Base-by-base conservation (phyloP, 2,113 vertebrate genomes). In the Cheirogaleus medius region DNA sequence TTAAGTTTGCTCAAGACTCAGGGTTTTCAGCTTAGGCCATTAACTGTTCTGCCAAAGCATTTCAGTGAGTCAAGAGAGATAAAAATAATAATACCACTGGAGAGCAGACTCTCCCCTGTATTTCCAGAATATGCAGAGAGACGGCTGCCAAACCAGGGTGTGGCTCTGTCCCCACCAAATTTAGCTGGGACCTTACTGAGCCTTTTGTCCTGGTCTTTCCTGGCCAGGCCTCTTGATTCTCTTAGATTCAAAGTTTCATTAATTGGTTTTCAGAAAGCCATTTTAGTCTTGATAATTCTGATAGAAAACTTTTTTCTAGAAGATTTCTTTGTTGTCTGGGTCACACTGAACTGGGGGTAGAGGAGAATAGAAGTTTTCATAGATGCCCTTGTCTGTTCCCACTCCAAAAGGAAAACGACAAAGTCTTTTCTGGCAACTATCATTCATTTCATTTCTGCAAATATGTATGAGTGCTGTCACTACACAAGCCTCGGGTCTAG, bases 241-340 rank as follows among this genome's bases (percentile, higher is more conserved):
- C 49, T 80, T 69, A 47, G 54, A 29, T 12, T 82, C 39, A 6
- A 23, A 13, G 0, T 92, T 47, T 81, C 47, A 58, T 37, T 58
- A 37, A 25, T 13, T 90, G 14, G 58, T 66, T 95, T 64, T 52
- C 76, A 95, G 44, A 87, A 92, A 95, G 10, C 37, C 49, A n/a
- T 37, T 44, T 15, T 12, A 18, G 21, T 49, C 18, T 82, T 18
- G 4, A 21, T 80, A 37, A 74, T 64, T 87, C 77, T 54, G 37
- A 84, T 74, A 42, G 68, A 44, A 95, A 89, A 27, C 8, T 15
- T 58, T 52, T 60, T 77, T 81, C 29, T 32, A 13, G 58, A 88
- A 73, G n/a, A 60, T 6, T 49, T 44, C 56, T 44, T 69, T 44
- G 12, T 34, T 81, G 60, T 39, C 73, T 74, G 49, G 18, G 34